Evolutionary conservation across 2,888 invertebrate genomes (phyloP).

Genomic region (Axea sp.): DNA sequence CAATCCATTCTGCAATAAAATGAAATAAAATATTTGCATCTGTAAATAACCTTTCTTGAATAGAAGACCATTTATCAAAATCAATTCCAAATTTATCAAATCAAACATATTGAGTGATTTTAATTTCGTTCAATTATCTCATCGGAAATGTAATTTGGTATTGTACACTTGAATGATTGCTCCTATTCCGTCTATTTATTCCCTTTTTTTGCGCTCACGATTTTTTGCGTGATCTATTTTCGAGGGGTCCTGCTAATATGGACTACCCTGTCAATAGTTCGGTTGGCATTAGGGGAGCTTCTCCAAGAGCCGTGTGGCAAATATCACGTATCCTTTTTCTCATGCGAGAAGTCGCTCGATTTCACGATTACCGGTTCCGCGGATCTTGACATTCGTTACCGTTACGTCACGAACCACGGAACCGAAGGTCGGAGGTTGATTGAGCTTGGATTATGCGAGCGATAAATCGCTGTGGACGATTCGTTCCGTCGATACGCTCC

Average conservation of each 20-base stretch:
- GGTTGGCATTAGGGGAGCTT: constrained; percentile 32
- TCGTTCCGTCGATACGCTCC: constrained; percentile 52
- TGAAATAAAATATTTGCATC: too few species aligned
- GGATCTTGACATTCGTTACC: constrained; percentile 55
- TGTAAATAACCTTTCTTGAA: too few species aligned
- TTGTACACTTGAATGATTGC: constrained; percentile 62
- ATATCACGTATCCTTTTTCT: constrained; percentile 55
- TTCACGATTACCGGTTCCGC: constrained; percentile 68
- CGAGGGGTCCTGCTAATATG: constrained; percentile 54
- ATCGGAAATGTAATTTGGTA: constrained; percentile 53
- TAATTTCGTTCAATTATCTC: constrained; percentile 56
- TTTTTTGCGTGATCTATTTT: constrained; percentile 49
- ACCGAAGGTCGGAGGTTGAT: constrained; percentile 62
- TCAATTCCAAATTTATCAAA: constrained; percentile 40
- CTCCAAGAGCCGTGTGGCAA: constrained; percentile 38
- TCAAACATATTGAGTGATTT: constrained; percentile 54
- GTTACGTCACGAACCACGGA: constrained; percentile 48
- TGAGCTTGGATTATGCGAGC: constrained; percentile 60
- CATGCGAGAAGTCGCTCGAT: constrained; percentile 45
- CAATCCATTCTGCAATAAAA: too few species aligned
- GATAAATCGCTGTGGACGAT: constrained; percentile 54
- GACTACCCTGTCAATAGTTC: constrained; percentile 43
- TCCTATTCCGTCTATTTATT: constrained; percentile 55
- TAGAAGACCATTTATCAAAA: constrained; percentile 34
- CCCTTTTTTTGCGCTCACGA: constrained; percentile 32